phyloP scores from a whole-genome alignment of 2,797 vertebrate species.

The Cyprinodon diabolis region DNA sequence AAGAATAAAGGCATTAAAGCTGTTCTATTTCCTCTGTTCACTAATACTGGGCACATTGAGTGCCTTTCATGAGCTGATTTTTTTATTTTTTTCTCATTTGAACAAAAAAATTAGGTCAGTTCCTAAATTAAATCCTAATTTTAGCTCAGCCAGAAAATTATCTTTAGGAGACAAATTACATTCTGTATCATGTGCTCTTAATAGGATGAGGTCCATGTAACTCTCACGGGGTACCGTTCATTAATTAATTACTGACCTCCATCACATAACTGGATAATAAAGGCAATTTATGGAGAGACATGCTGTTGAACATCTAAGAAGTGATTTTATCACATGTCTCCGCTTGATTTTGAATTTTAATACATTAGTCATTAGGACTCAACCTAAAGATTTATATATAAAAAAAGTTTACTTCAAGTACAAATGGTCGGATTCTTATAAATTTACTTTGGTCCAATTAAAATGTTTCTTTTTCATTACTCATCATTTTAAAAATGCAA shows the following conservation, averaged over 20 bases:
- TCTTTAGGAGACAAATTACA: conserved; percentile 72
- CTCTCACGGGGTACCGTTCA: conserved; percentile 50
- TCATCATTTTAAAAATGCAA: background rate
- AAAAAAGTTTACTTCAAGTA: background rate
- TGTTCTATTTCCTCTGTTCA: background rate
- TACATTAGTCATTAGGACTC: conserved; percentile 15
- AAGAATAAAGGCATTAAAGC: background rate
- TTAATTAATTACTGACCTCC: conserved; percentile 62
- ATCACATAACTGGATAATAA: conserved; percentile 47
- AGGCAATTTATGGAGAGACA: conserved; percentile 45
- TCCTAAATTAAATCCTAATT: conserved; percentile 60
- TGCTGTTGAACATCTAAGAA: conserved; percentile 34
- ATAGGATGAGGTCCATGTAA: conserved; percentile 63
- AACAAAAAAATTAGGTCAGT: conserved; percentile 56
- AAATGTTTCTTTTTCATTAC: background rate
- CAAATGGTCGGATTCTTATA: background rate
- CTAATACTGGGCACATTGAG: conserved; percentile 16
- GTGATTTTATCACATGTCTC: conserved; percentile 48
- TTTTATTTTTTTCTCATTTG: conserved; percentile 27
- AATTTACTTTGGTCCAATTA: background rate
- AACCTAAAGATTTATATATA: background rate
- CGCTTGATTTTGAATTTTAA: conserved; percentile 36
- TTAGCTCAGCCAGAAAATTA: conserved; percentile 56
- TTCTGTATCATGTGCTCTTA: conserved; percentile 59
- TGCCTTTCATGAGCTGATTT: conserved; percentile 25